Conservation (phyloP, 92 coral and sea anemone species). For the Muricea muricata region DNA sequence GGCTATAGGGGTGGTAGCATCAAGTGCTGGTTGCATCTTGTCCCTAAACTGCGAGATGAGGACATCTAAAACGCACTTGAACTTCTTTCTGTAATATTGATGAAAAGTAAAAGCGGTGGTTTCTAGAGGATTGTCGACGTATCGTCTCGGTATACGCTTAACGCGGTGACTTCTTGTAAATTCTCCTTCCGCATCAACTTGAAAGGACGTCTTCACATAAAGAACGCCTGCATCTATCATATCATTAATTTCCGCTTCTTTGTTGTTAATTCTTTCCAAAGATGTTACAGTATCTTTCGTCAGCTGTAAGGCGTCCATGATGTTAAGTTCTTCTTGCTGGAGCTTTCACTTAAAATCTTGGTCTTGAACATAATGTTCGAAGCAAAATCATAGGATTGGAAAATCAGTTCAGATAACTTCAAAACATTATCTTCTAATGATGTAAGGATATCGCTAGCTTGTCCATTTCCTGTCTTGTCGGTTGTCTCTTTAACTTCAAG, state of each 20-base stretch:
- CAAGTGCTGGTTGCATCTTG: slow-evolving; percentile 7
- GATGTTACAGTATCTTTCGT: slow-evolving; percentile 7
- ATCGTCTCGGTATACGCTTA: not conserved
- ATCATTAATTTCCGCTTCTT: not conserved
- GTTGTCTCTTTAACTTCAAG: not conserved
- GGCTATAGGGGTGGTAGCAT: not conserved
- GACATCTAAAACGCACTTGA: slow-evolving; percentile 28
- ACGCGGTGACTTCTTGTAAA: not conserved
- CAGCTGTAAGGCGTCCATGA: not conserved
- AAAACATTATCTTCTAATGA: not conserved
- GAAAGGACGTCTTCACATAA: not conserved
- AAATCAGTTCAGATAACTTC: not conserved
- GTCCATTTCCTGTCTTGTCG: slow-evolving; percentile 11
- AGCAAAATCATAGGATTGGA: not conserved
- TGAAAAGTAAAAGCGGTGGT: not conserved
- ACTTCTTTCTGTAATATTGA: not conserved
- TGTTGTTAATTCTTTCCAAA: slow-evolving; percentile 4
- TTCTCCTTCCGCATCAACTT: not conserved
- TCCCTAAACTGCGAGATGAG: slow-evolving; percentile 14
- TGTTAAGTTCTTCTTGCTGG: slow-evolving; percentile 7
- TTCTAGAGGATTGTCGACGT: not conserved
- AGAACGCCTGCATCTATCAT: not conserved
- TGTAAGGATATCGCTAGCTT: slow-evolving; percentile 14
- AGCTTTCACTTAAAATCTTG: slow-evolving; percentile 16
- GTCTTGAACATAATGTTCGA: slow-evolving; percentile 22